Conservation (phyloP, 2,888 invertebrate genomes). For the Oligia strigilis region DNA sequence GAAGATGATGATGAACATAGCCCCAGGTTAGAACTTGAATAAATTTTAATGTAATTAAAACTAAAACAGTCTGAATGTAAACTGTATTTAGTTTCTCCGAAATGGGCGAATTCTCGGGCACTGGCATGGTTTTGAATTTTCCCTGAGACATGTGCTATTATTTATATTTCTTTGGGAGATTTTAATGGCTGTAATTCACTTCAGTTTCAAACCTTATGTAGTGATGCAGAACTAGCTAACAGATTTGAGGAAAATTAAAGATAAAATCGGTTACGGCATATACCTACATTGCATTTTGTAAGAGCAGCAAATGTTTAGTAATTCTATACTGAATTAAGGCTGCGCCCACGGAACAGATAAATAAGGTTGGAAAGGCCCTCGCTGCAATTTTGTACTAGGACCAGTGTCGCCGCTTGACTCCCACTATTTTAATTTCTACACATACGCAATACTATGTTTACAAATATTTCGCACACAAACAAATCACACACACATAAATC, state of each 20-base stretch:
- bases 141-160: not conserved
- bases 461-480: no score
- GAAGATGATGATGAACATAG: no score
- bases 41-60: not conserved
- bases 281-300: conserved; percentile 4
- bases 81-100: no score
- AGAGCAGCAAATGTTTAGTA: conserved; percentile 4
- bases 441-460: no score
- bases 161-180: not conserved
- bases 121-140: not conserved
- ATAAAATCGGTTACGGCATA: not conserved
- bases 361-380: no score
- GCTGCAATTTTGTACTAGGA: no score
- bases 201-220: not conserved
- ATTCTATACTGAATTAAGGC: conserved; percentile 10
- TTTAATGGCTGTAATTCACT: not conserved
- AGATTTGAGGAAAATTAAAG: conserved; percentile 17
- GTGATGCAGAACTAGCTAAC: not conserved
- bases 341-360: no score
- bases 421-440: no score
- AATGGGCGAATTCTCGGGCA: not conserved
- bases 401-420: no score
- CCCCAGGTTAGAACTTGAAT: not conserved
- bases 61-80: not conserved
- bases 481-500: no score